phyloP scores from a whole-genome alignment of 2,888 invertebrate genomes.

The Pollenia angustigena region DNA sequence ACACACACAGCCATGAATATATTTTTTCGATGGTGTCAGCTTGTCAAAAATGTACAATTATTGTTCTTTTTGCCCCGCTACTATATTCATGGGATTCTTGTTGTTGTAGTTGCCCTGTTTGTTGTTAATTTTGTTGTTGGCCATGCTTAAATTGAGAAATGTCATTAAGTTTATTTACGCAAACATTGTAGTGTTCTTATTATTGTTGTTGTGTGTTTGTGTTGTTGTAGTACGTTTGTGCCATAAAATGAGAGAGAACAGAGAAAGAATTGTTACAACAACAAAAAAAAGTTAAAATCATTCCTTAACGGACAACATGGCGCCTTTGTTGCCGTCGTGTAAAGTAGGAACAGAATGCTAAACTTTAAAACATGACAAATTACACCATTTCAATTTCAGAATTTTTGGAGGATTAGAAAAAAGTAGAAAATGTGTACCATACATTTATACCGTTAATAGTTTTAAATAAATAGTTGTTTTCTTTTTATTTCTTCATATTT shows the following conservation, averaged over 20 bases:
- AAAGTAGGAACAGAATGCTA: conserved; percentile 14
- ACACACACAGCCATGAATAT: conserved; percentile 56
- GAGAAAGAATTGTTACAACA: background rate
- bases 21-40: conserved; percentile 59
- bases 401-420: too few species aligned
- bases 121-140: conserved; percentile 55
- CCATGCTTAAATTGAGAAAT: conserved; percentile 58
- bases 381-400: conserved; percentile 42
- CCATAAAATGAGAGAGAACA: conserved; percentile 21
- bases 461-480: too few species aligned
- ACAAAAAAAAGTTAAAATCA: conserved; percentile 51
- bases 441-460: too few species aligned
- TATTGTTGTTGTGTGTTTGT: background rate
- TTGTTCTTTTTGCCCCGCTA: conserved; percentile 32
- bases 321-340: conserved; percentile 58
- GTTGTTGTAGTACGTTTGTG: conserved; percentile 2
- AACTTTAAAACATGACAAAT: conserved; percentile 29
- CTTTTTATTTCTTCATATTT: too few species aligned
- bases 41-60: conserved; percentile 57
- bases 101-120: conserved; percentile 8
- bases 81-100: conserved; percentile 6
- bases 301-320: conserved; percentile 64
- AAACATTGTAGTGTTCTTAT: conserved; percentile 10
- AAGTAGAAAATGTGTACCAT: too few species aligned
- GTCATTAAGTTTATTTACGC: conserved; percentile 44